Evolutionary conservation across 1,140 invertebrate species (phyloP), one percentile per base, ranked within the genome.

Genomic region (Nephila pilipes): DNA sequence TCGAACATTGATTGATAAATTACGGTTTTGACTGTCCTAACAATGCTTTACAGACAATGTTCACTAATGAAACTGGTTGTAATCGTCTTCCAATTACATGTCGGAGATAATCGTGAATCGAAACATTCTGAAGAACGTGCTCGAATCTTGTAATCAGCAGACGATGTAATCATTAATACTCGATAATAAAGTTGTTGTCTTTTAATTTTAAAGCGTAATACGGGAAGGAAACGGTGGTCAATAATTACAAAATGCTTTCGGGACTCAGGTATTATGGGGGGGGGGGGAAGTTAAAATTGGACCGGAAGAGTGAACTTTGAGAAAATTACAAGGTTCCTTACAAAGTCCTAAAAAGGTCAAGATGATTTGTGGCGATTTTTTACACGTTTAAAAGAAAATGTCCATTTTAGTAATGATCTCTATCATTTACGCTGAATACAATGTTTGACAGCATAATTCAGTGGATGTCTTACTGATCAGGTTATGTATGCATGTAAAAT

Each of bases 11-110:
- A 25, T 25, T 83, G 38, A 54, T 54, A 83, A 83, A 22, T 60
- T 63, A n/a, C 60, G 63, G 32, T 38, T 87, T 38, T 16, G n/a
- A 25, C 63, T 58, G 58, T 32, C 25, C 10, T 87, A 60, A 87
- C 22, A 87, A 60, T 60, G 38, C 36, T 58, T 60, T 63, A n/a
- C 20, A 29, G 18, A 20, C 57, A 81, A 36, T 87, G 63, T 87
- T 87, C 57, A 2, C 85, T 87, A 87, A 87, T 87, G 85, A 36
- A n/a, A 36, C 55, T 22, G 32, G 20, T 36, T n/a, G 16, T 87
- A 87, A 87, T 87, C 57, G 25, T 60, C 46, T 60, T 60, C 20
- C 85, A 58, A 87, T 87, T 87, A 87, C 20, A 87, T 87, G 38
- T 87, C 2, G 32, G 55, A 87, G 25, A 54, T 54, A 87, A 60